Conservation (phyloP, 2,113 vertebrate genomes). For the Xiphophorus maculatus region DNA sequence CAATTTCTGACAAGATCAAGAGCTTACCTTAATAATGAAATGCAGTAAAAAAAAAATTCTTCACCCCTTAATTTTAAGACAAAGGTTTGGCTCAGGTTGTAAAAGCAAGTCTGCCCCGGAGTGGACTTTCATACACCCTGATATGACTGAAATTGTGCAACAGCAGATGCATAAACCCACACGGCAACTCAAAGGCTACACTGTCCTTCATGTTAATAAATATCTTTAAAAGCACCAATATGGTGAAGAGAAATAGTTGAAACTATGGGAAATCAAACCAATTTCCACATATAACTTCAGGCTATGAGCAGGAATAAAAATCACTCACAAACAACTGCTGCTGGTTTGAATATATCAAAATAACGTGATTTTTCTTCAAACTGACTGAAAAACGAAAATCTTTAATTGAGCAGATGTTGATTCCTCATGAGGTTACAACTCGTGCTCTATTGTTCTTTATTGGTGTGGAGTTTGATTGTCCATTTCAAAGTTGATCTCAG, state of each 20-base stretch:
- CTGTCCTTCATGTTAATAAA: slow-evolving; percentile 68
- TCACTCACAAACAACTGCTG: slow-evolving; percentile 16
- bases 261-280: slow-evolving; percentile 36
- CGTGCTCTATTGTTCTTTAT: slow-evolving; percentile 9
- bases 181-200: slow-evolving; percentile 32
- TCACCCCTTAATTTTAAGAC: slow-evolving; percentile 42
- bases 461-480: slow-evolving; percentile 7
- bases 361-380: slow-evolving; percentile 28
- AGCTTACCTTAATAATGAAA: slow-evolving; percentile 29
- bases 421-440: slow-evolving; percentile 21
- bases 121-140: slow-evolving; percentile 49
- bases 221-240: slow-evolving; percentile 79
- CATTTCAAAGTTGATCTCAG: slow-evolving; percentile 35
- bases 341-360: slow-evolving; percentile 33
- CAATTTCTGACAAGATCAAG: slow-evolving; percentile 41
- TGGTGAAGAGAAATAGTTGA: slow-evolving; percentile 72
- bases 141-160: slow-evolving; percentile 61
- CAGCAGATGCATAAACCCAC: slow-evolving; percentile 46
- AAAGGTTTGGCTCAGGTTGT: slow-evolving; percentile 55
- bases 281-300: slow-evolving; percentile 30
- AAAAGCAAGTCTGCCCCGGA: slow-evolving; percentile 37
- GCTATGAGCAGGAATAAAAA: slow-evolving; percentile 27
- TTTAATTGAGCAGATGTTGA: slow-evolving; percentile 40
- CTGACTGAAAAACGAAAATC: slow-evolving; percentile 31
- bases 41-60: background rate